A percentile compares a stretch with the other conserved stretches of the same genome.
These are phyloP conservation scores for Microtus oregoni DNA, from an alignment of 2,113 vertebrate genomes.

Conservation along the genomic window DNA sequence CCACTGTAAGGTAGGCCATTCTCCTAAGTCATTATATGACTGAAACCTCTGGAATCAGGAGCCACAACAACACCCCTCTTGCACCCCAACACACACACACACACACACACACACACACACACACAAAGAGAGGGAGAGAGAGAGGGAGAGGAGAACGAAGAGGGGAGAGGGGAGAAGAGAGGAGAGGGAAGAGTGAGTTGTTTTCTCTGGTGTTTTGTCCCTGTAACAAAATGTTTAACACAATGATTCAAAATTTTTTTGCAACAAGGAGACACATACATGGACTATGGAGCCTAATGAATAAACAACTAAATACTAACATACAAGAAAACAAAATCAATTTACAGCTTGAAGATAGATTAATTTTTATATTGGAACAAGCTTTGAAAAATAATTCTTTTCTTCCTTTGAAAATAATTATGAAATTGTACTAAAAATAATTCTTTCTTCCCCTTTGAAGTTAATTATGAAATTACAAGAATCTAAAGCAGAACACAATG, in stretches of 20 bases:
- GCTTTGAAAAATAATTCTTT: conserved; percentile 22
- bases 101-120: neutral
- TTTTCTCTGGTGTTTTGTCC: neutral
- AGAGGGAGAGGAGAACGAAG: no score
- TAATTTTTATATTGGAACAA: conserved; percentile 6
- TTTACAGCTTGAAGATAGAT: neutral
- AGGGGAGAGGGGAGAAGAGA: no score
- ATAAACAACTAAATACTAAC: neutral
- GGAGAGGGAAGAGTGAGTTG: neutral
- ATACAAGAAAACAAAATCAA: neutral
- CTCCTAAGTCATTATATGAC: neutral
- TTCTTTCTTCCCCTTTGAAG: conserved; percentile 6
- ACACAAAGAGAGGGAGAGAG: no score
- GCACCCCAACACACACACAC: neutral
- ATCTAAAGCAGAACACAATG: conserved; percentile 20
- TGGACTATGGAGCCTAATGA: neutral
- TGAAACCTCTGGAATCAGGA: neutral
- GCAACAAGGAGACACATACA: conserved; percentile 7
- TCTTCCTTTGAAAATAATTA: conserved; percentile 35
- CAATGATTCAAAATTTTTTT: neutral
- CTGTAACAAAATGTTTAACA: neutral
- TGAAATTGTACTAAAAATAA: neutral
- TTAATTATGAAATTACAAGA: conserved; percentile 16
- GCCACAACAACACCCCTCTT: neutral
- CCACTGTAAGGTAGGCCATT: neutral